These are phyloP conservation scores for Atherinomorus stipes DNA, from an alignment of 2,113 vertebrate species.

Conservation along the genomic window DNA sequence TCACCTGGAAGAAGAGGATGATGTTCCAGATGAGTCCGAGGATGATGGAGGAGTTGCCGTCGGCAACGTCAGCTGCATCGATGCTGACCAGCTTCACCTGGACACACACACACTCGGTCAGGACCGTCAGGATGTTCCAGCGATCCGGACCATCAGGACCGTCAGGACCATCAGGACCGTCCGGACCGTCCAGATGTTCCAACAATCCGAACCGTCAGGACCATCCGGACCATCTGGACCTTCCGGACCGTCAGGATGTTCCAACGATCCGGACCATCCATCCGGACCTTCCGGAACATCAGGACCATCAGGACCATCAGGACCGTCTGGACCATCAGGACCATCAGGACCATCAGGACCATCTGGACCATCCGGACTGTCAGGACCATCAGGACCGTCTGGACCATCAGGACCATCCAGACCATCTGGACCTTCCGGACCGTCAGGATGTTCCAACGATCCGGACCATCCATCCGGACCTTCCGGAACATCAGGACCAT, in stretches of 20 bases:
- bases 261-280: too few species aligned
- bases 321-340: too few species aligned
- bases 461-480: background rate
- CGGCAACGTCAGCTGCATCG: constrained; percentile 92
- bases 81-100: constrained; percentile 98
- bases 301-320: too few species aligned
- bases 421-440: background rate
- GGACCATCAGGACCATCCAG: background rate
- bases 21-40: constrained; percentile 98
- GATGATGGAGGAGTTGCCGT: constrained; percentile 94
- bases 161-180: too few species aligned
- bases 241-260: too few species aligned
- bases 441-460: too few species aligned
- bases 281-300: too few species aligned
- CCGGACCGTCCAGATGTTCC: too few species aligned
- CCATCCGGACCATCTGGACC: too few species aligned
- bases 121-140: accelerated
- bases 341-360: background rate
- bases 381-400: too few species aligned
- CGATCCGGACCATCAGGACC: too few species aligned
- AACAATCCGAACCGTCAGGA: too few species aligned
- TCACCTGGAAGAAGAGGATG: constrained; percentile 97
- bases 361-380: background rate
- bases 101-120: background rate
- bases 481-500: background rate